phyloP scores from a whole-genome alignment of 2,797 vertebrate genomes.

The Monodelphis domestica region DNA sequence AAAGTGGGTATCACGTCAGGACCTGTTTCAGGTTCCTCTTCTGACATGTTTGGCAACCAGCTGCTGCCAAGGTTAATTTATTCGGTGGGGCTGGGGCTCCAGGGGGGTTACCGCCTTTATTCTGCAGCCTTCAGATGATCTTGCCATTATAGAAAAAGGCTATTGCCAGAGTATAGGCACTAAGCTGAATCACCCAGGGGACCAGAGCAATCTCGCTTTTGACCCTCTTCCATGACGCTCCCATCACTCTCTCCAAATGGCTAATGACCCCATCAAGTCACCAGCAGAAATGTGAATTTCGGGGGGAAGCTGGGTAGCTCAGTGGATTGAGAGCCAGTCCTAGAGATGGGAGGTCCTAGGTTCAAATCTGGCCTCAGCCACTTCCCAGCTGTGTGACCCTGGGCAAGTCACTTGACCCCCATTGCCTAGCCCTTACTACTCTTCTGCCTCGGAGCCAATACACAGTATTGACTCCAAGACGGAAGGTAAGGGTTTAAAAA shows the following conservation, averaged over 20 bases:
- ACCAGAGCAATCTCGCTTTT: background rate
- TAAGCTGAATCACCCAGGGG: background rate
- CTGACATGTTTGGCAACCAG: constrained; percentile 46
- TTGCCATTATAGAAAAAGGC: background rate
- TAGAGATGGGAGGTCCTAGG: too few relatives aligned
- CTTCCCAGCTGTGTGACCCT: too few relatives aligned
- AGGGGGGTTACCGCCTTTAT: background rate
- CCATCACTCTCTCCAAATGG: background rate
- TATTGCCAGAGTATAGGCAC: background rate
- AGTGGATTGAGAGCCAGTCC: too few relatives aligned
- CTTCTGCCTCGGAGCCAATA: too few relatives aligned
- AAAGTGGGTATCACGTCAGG: background rate
- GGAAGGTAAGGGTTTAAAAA: too few relatives aligned
- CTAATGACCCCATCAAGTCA: background rate
- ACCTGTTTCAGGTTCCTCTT: constrained; percentile 42
- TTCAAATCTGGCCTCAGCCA: too few relatives aligned
- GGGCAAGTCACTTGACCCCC: too few relatives aligned
- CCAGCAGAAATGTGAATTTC: background rate
- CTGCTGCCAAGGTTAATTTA: background rate
- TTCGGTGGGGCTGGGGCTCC: background rate
- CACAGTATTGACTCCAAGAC: too few relatives aligned
- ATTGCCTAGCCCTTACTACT: too few relatives aligned
- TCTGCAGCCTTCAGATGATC: background rate
- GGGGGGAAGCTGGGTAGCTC: background rate
- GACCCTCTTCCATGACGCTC: background rate